A percentile compares a stretch with the other conserved stretches of the same genome.
phyloP scores from a whole-genome alignment of 64 coral and sea anemone genomes.

The Pocillopora damicornis region DNA sequence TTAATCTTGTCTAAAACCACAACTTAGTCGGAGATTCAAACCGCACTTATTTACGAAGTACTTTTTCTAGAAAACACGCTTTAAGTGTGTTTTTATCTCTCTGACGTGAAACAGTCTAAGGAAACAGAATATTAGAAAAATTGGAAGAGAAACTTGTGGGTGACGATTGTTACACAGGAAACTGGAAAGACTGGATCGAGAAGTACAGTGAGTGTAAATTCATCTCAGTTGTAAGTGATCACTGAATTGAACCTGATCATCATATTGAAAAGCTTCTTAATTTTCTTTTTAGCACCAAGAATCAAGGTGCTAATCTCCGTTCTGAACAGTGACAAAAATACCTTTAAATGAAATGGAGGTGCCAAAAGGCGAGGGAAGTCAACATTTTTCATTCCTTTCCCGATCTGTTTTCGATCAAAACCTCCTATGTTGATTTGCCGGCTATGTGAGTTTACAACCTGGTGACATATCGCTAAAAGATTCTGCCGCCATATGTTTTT shows the following conservation, averaged over 20 bases:
- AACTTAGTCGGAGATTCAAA: not conserved
- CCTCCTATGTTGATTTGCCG: not conserved
- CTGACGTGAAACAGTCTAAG: not conserved
- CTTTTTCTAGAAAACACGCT: not conserved
- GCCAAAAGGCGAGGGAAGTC: too few species aligned
- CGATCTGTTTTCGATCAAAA: too few species aligned
- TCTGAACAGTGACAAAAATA: not conserved
- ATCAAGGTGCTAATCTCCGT: not conserved
- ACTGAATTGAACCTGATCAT: not conserved
- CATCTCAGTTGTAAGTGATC: not conserved
- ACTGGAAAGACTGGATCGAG: too few species aligned
- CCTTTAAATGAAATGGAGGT: not conserved
- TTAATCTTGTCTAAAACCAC: slow-evolving; percentile 21
- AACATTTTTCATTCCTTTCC: too few species aligned
- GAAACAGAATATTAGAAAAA: not conserved
- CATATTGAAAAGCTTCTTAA: not conserved
- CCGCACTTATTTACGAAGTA: not conserved
- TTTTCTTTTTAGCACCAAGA: not conserved
- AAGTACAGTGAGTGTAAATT: not conserved
- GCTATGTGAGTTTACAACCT: not conserved
- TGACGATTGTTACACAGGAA: too few species aligned
- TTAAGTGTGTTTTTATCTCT: not conserved
- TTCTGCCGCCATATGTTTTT: slow-evolving; percentile 8
- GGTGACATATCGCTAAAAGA: not conserved
- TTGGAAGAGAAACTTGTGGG: too few species aligned